These are phyloP conservation scores for Drosophila mayaguana DNA, from an alignment of 2,888 invertebrate genomes.

Conservation along the genomic window DNA sequence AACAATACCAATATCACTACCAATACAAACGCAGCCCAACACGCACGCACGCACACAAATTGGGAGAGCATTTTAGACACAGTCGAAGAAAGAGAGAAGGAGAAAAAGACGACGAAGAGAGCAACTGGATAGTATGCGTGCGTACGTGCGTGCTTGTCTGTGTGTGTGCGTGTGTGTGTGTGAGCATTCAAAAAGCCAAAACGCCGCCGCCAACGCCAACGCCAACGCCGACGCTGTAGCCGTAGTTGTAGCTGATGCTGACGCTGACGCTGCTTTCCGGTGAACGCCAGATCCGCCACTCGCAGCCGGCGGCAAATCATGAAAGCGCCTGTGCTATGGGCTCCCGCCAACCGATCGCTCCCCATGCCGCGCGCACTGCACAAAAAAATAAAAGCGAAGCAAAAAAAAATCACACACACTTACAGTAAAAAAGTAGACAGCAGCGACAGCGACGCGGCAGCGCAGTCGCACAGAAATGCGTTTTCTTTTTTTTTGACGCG, in stretches of 20 bases:
- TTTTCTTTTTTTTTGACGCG: constrained; percentile 77
- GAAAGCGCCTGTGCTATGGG: constrained; percentile 59
- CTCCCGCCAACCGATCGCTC: constrained; percentile 11
- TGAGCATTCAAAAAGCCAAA: constrained; percentile 62
- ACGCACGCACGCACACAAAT: constrained; percentile 14
- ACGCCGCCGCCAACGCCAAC: constrained; percentile 40
- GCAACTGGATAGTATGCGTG: constrained; percentile 19
- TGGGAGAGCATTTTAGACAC: constrained; percentile 2
- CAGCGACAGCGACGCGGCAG: constrained; percentile 22
- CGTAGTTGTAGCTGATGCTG: not conserved
- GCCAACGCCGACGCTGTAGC: constrained; percentile 20
- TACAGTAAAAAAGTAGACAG: constrained; percentile 45
- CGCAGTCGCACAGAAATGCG: constrained; percentile 64
- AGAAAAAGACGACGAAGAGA: constrained; percentile 3
- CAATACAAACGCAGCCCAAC: constrained; percentile 9
- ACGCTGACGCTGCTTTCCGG: constrained; percentile 65
- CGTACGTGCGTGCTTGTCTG: constrained; percentile 9
- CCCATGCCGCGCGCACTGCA: constrained; percentile 29
- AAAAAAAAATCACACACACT: constrained; percentile 14
- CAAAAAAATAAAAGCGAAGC: constrained; percentile 21
- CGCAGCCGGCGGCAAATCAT: constrained; percentile 75
- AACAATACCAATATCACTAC: constrained; percentile 12
- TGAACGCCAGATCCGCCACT: constrained; percentile 63
- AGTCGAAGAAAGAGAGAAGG: not conserved
- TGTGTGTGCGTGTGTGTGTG: constrained; percentile 14